Conservation (phyloP, 2,113 vertebrate species). For the Todiramphus saurophagus region DNA sequence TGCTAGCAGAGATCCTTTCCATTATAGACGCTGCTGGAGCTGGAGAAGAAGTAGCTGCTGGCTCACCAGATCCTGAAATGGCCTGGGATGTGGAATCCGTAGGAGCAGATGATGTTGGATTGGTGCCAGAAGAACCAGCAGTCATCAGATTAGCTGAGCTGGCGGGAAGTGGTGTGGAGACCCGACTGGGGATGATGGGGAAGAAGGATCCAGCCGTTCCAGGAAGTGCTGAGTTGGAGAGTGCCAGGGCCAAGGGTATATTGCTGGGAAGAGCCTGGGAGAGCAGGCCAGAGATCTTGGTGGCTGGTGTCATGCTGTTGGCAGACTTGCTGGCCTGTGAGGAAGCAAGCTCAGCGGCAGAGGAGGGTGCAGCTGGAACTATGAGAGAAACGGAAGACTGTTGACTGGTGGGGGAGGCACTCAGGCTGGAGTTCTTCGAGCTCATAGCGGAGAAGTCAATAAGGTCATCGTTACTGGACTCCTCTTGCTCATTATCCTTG, state of each 20-base stretch:
- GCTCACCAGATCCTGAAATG: conserved; percentile 78
- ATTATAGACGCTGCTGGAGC: conserved; percentile 88
- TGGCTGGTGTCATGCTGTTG: conserved; percentile 73
- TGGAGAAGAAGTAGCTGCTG: conserved; percentile 76
- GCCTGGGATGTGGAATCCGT: conserved; percentile 81
- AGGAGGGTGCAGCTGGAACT: conserved; percentile 77
- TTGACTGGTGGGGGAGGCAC: conserved; percentile 97
- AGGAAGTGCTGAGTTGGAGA: conserved; percentile 84
- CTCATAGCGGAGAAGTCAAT: conserved; percentile 96
- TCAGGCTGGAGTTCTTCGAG: conserved; percentile 99
- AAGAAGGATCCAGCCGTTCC: conserved; percentile 86
- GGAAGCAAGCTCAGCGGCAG: conserved; percentile 76
- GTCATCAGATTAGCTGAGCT: conserved; percentile 82
- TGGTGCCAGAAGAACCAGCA: conserved; percentile 74
- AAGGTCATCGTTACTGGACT: conserved; percentile 97
- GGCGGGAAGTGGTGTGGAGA: conserved; percentile 82
- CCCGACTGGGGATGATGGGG: conserved; percentile 85
- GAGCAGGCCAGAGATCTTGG: conserved; percentile 89
- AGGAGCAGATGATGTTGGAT: conserved; percentile 67
- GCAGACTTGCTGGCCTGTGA: conserved; percentile 81
- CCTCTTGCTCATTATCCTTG: conserved; percentile 92
- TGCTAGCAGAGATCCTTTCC: conserved; percentile 97
- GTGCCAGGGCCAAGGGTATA: conserved; percentile 87
- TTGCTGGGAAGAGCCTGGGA: conserved; percentile 90
- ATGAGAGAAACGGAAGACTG: conserved; percentile 87